Percentiles rank a stretch among this genome's conserved stretches.
Conservation (phyloP, 2,113 vertebrate species). For the Garra rufa region DNA sequence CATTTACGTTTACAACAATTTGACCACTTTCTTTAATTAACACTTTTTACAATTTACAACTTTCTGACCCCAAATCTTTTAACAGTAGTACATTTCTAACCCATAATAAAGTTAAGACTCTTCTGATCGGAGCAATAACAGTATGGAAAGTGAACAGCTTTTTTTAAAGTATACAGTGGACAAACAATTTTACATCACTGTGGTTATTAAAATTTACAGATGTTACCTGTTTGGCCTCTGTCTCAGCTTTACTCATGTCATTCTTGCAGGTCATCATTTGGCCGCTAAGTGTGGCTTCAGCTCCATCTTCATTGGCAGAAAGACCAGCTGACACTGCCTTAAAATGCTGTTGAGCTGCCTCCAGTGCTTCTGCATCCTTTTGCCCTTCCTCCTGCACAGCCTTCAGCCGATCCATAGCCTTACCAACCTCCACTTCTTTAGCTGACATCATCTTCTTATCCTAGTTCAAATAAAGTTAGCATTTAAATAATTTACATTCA, state of each 20-base stretch:
- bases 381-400: conserved; percentile 78
- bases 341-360: conserved; percentile 86
- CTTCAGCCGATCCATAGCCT: conserved; percentile 74
- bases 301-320: conserved; percentile 86
- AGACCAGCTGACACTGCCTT: conserved; percentile 89
- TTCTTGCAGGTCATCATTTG: conserved; percentile 96
- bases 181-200: neutral
- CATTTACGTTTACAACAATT: too few relatives aligned
- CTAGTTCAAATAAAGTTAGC: conserved; percentile 54
- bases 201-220: neutral
- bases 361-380: conserved; percentile 77
- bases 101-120: too few relatives aligned
- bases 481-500: neutral
- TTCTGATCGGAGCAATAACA: neutral
- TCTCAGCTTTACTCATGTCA: conserved; percentile 90
- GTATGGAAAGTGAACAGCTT: neutral
- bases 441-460: conserved; percentile 83
- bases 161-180: neutral
- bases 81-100: neutral
- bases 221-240: conserved; percentile 91
- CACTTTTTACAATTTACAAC: too few relatives aligned
- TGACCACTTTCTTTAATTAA: too few relatives aligned
- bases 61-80: neutral
- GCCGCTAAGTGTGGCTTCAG: conserved; percentile 85
- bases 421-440: conserved; percentile 87